These are phyloP conservation scores for Eremophila alpestris DNA, from an alignment of 2,797 vertebrate genomes.

Conservation along the genomic window DNA sequence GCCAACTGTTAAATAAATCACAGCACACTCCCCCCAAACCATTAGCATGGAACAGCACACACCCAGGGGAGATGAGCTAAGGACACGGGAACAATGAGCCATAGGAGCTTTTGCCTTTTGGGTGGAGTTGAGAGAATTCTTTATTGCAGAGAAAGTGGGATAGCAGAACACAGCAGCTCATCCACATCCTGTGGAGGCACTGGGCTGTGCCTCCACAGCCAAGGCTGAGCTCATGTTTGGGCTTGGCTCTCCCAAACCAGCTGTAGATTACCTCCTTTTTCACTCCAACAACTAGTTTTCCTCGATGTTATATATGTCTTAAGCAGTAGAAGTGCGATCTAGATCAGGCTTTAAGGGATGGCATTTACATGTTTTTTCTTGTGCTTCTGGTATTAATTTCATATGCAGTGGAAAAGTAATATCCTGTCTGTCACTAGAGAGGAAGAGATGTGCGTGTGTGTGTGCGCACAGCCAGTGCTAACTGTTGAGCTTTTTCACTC, in stretches of 20 bases:
- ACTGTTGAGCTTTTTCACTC: neutral
- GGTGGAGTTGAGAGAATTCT: neutral
- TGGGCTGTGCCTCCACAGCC: neutral
- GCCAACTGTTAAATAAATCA: slow-evolving; percentile 4
- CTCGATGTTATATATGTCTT: neutral
- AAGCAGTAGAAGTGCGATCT: neutral
- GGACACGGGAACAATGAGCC: neutral
- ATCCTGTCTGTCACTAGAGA: slow-evolving; percentile 44
- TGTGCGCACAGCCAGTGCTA: neutral
- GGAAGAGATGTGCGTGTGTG: slow-evolving; percentile 31
- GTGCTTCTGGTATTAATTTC: slow-evolving; percentile 39
- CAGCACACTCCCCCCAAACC: neutral
- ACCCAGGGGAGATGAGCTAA: neutral
- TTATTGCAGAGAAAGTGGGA: neutral
- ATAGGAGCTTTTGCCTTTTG: neutral
- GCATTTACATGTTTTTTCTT: slow-evolving; percentile 30
- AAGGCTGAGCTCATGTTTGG: neutral
- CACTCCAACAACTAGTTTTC: neutral
- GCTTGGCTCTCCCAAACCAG: neutral
- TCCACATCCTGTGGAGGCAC: neutral
- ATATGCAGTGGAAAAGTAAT: slow-evolving; percentile 42
- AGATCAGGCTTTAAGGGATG: neutral
- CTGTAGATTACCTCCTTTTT: neutral
- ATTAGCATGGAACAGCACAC: slow-evolving; percentile 14
- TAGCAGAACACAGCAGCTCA: neutral